phyloP scores from a whole-genome alignment of 2,888 invertebrate genomes.

The Lasioglossum leucozonium region DNA sequence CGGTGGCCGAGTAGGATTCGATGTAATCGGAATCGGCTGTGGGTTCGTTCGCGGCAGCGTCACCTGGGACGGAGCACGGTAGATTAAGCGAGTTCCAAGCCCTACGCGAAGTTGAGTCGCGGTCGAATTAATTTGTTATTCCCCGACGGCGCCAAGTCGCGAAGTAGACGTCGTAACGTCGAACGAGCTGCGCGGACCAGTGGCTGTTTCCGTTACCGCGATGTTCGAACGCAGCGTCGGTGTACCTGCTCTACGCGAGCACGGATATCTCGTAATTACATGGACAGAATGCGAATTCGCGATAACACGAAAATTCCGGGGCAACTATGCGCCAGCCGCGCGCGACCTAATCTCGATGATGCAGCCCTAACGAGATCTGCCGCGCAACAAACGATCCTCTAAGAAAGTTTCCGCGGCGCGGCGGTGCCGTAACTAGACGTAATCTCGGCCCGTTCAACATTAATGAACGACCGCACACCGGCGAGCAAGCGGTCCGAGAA shows the following conservation, averaged over 20 bases:
- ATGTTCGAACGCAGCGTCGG: not conserved
- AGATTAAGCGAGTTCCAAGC: conserved; percentile 4
- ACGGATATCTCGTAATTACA: conserved; percentile 25
- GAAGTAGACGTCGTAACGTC: not conserved
- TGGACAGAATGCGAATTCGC: conserved; percentile 47
- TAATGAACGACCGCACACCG: conserved; percentile 41
- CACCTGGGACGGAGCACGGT: not conserved
- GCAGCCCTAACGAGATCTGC: conserved; percentile 47
- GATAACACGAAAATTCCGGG: conserved; percentile 36
- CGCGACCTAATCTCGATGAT: conserved; percentile 47
- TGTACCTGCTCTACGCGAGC: not conserved
- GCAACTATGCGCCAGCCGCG: conserved; percentile 51
- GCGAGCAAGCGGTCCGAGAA: conserved; percentile 18
- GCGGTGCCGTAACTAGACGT: not conserved
- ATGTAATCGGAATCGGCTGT: conserved; percentile 10
- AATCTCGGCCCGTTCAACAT: conserved; percentile 50
- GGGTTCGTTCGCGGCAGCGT: not conserved
- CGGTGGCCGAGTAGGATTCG: not conserved
- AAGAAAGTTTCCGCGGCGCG: conserved; percentile 14
- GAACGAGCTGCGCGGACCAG: not conserved
- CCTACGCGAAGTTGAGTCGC: not conserved
- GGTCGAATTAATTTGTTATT: conserved; percentile 18
- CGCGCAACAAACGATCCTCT: conserved; percentile 32
- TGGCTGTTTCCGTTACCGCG: not conserved
- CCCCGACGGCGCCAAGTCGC: not conserved